Evolutionary conservation across 1,140 invertebrate species (phyloP), one percentile per base, ranked within the genome.

Genomic region (Zaprionus gabonicus): DNA sequence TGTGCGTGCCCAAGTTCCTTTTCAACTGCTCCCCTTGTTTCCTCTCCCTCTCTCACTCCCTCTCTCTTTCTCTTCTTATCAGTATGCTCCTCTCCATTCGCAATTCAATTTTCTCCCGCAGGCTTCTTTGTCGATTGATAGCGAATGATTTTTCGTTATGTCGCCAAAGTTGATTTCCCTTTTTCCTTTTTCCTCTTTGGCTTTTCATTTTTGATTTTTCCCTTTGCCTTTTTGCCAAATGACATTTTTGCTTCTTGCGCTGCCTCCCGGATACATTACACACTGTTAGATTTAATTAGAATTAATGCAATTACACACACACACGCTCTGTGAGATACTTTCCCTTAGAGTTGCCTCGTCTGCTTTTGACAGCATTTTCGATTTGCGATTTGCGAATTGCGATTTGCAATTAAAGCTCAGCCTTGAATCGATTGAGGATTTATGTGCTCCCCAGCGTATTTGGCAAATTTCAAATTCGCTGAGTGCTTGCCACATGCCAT

Each of bases 61-160:
- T 20, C 34, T 25, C 31, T 27, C 0, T 36, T 4, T 58, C 17
- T 31, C 28, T 31, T 27, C 1, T 12, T 20, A 17, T 27, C 17
- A 17, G 53, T 23, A 49, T 13, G 7, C 20, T 15, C 23, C 2
- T 59, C 46, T 15, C 7, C 4, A 34, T 23, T 15, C 44, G 20
- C 3, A 44, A 51, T 62, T 53, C 62, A 51, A 46, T 71, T 72
- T 67, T 34, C 36, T 46, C 56, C 25, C 38, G 36, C 31, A 20
- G 58, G 65, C 46, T 49, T 31, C 46, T 20, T 17, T 53, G n/a
- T 25, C 80, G 75, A 80, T 87, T 88, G 83, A 84, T 83, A 78
- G 68, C 84, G 55, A 82, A 88, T 78, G 83, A 87, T 88, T 87
- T 88, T 81, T 80, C 77, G 76, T 83, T 80, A 78, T 88, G 67